A percentile compares a stretch with the other conserved stretches of the same genome.
These are phyloP conservation scores for Peromyscus eremicus DNA, from an alignment of 2,797 vertebrate genomes.

Conservation along the genomic window DNA sequence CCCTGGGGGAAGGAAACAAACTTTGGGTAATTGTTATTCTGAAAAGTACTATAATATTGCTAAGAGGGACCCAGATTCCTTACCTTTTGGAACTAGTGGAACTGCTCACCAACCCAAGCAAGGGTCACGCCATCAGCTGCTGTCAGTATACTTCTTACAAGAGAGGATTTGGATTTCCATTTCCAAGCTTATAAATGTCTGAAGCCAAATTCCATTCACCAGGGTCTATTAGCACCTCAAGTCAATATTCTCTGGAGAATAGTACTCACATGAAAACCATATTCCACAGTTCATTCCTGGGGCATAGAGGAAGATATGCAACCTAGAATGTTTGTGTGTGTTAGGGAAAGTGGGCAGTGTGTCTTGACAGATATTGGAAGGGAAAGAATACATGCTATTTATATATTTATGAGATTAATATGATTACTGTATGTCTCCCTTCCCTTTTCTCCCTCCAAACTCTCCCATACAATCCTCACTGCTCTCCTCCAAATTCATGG, in stretches of 20 bases:
- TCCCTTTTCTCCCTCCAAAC: background rate
- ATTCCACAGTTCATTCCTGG: background rate
- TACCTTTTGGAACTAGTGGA: background rate
- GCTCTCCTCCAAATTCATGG: background rate
- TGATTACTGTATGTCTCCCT: background rate
- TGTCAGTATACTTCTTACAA: background rate
- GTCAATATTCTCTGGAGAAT: background rate
- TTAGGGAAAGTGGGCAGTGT: background rate
- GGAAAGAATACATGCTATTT: background rate
- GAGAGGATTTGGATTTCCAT: background rate
- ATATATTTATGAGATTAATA: background rate
- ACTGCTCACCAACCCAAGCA: background rate
- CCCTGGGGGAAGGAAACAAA: background rate
- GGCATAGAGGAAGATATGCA: background rate
- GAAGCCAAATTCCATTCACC: background rate
- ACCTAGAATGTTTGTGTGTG: background rate
- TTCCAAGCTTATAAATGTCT: background rate
- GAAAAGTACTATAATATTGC: background rate
- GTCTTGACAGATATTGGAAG: background rate
- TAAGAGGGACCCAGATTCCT: background rate
- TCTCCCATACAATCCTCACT: background rate
- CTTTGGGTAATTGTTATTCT: conserved; percentile 4
- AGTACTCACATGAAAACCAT: background rate
- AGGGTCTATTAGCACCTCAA: background rate
- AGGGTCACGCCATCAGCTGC: background rate